Conservation (phyloP, 2,888 invertebrate species). For the Chesias legatella region DNA sequence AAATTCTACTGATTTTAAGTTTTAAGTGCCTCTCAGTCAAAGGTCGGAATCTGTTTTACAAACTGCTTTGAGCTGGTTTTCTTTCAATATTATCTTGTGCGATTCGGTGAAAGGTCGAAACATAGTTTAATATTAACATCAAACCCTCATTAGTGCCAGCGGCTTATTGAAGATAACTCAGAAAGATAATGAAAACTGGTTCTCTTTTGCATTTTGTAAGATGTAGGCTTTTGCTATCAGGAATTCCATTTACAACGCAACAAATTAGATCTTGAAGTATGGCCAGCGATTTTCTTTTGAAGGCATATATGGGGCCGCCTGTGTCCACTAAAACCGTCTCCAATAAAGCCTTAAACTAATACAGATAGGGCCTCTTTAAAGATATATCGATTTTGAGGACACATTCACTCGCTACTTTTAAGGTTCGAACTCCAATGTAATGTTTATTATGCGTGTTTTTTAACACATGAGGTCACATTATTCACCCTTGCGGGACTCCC, state of each 20-base stretch:
- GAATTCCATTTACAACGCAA: not conserved
- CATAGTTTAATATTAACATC: slow-evolving; percentile 16
- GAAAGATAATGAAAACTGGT: slow-evolving; percentile 4
- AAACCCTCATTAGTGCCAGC: slow-evolving; percentile 10
- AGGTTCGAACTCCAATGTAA: slow-evolving; percentile 10
- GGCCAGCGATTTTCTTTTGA: slow-evolving; percentile 10
- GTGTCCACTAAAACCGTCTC: slow-evolving; percentile 1
- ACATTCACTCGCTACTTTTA: slow-evolving; percentile 10
- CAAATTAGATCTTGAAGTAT: slow-evolving; percentile 7
- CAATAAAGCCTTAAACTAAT: slow-evolving; percentile 6
- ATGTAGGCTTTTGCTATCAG: not conserved
- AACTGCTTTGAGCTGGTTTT: slow-evolving; percentile 18
- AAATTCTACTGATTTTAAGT: slow-evolving; percentile 6
- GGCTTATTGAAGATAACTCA: slow-evolving; percentile 6
- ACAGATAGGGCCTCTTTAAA: slow-evolving; percentile 6
- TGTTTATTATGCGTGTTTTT: slow-evolving; percentile 8
- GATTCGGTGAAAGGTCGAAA: slow-evolving; percentile 15
- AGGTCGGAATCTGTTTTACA: slow-evolving; percentile 17
- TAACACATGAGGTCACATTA: slow-evolving; percentile 9
- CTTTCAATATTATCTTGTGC: slow-evolving; percentile 9
- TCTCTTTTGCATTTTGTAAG: slow-evolving; percentile 2
- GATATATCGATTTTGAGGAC: slow-evolving; percentile 11
- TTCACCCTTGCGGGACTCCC: slow-evolving; percentile 12
- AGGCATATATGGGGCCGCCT: slow-evolving; percentile 19
- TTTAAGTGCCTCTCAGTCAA: slow-evolving; percentile 12